These are phyloP conservation scores for Stratiomys singularior DNA, from an alignment of 2,888 invertebrate species.

Conservation along the genomic window DNA sequence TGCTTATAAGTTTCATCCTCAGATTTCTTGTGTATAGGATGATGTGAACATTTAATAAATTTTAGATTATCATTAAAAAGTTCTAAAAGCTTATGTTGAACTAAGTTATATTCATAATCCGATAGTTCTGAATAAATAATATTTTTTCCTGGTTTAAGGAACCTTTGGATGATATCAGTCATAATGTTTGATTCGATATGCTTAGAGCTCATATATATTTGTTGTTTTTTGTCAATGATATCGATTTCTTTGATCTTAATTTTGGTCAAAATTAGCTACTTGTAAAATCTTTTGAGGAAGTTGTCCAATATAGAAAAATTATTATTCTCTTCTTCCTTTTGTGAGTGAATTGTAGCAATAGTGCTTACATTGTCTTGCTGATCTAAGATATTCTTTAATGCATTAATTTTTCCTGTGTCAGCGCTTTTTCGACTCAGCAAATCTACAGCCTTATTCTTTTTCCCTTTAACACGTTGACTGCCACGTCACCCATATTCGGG, in stretches of 20 bases:
- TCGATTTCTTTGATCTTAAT: neutral
- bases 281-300: no score
- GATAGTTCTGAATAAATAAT: slow-evolving; percentile 45
- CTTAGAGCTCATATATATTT: slow-evolving; percentile 6
- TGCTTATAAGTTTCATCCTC: slow-evolving; percentile 48
- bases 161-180: neutral
- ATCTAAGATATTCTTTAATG: no score
- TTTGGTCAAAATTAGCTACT: slow-evolving; percentile 17
- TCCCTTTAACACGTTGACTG: no score
- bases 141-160: slow-evolving; percentile 17
- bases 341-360: no score
- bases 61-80: neutral
- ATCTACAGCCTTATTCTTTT: no score
- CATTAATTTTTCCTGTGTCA: no score
- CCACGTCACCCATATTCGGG: no score
- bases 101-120: slow-evolving; percentile 39
- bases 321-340: no score
- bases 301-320: neutral
- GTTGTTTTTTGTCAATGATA: neutral
- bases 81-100: slow-evolving; percentile 1
- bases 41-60: slow-evolving; percentile 50
- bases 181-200: neutral
- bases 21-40: slow-evolving; percentile 45
- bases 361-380: neutral
- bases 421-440: no score